These are phyloP conservation scores for Camelus bactrianus DNA, from an alignment of 2,113 vertebrate genomes.

Conservation along the genomic window DNA sequence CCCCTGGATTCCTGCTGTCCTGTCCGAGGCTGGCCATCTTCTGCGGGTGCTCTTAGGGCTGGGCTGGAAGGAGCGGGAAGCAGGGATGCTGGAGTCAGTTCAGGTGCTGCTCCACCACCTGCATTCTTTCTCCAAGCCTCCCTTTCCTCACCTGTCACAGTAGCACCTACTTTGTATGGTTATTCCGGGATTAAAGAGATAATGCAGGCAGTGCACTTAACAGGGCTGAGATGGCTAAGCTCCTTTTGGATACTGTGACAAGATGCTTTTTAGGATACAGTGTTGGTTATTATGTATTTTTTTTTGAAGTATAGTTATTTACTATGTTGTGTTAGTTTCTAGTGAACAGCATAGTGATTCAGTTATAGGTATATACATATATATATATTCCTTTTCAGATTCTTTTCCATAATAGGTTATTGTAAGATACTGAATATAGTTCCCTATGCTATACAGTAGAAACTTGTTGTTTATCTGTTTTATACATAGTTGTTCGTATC, in stretches of 20 bases:
- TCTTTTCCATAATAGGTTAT: no score
- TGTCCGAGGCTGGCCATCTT: background rate
- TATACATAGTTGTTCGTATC: no score
- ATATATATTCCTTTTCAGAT: no score
- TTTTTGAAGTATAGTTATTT: no score
- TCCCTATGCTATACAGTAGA: no score
- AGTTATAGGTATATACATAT: no score
- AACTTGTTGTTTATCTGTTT: no score
- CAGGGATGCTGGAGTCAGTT: background rate
- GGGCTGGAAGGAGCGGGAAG: background rate
- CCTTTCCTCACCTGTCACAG: background rate
- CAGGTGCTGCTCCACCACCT: background rate
- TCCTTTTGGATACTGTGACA: constrained; percentile 4
- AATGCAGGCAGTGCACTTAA: background rate
- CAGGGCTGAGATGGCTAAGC: background rate
- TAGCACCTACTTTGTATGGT: background rate
- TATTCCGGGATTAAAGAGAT: background rate
- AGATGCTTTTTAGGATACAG: background rate
- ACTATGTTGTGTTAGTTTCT: no score
- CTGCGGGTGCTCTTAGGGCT: background rate
- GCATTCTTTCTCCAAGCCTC: background rate
- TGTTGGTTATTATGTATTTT: no score
- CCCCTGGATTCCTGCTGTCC: background rate
- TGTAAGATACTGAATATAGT: no score
- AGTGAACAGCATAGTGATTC: no score